These are phyloP conservation scores for Tetranychus piercei DNA, from an alignment of 2,888 invertebrate species.

Conservation along the genomic window DNA sequence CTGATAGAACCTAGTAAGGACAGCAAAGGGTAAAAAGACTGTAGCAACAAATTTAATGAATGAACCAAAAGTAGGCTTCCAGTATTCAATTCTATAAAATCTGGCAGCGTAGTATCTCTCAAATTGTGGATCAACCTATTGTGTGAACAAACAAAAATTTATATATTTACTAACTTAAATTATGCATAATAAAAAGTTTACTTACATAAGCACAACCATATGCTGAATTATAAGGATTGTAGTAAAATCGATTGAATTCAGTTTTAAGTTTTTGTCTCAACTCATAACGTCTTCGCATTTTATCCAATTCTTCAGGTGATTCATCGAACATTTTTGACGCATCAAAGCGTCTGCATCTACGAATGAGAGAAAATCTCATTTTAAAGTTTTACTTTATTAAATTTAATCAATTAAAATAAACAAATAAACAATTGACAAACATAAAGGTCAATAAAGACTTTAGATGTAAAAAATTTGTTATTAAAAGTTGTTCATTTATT, in stretches of 20 bases:
- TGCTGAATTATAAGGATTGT: slow-evolving; percentile 15
- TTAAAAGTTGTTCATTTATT: too few species aligned
- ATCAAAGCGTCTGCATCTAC: neutral
- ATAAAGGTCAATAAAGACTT: neutral
- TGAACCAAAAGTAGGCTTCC: slow-evolving; percentile 43
- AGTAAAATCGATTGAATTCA: slow-evolving; percentile 17
- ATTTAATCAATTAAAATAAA: neutral
- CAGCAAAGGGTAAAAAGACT: neutral
- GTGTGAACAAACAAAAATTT: neutral
- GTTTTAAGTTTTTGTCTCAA: slow-evolving; percentile 13
- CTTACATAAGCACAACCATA: slow-evolving; percentile 15
- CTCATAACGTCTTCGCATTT: slow-evolving; percentile 16
- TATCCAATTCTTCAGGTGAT: slow-evolving; percentile 16
- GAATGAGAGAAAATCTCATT: neutral
- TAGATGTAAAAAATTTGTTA: too few species aligned
- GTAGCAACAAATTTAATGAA: neutral
- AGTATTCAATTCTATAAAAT: slow-evolving; percentile 45
- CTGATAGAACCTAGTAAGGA: neutral
- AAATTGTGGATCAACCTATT: slow-evolving; percentile 61
- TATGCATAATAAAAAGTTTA: neutral
- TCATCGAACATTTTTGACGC: slow-evolving; percentile 14
- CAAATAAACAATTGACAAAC: neutral
- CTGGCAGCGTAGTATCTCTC: slow-evolving; percentile 55
- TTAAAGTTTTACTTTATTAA: neutral
- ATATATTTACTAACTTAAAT: neutral